Evolutionary conservation across 64 coral and sea anemone genomes (phyloP), one percentile per base, ranked within the genome.

Genomic region (Anthopleura sola): DNA sequence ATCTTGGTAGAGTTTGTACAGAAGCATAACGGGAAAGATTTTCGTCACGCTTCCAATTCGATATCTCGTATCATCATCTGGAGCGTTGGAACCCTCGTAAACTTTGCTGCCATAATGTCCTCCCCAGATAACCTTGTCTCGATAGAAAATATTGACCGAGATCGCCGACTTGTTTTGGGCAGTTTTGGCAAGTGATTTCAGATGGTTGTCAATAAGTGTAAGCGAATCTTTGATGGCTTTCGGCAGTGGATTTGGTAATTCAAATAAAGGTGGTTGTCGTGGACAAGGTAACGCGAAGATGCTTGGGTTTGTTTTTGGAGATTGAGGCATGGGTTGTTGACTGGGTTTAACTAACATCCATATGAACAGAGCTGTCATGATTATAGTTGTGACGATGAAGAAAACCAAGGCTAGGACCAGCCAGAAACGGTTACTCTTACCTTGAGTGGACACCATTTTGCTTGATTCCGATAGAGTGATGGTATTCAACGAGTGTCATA

Each of bases 21-120:
- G 6, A 29, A 88, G 60, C 26, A 88, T 33, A n/a, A 88, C 87
- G 1, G 87, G 24, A 36, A 88, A 88, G 15, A 88, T 83, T 55
- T 88, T 88, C 1, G 87, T 88, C 24, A 88, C 53, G 40, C 87
- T 88, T 81, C 87, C 87, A 12, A 88, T 88, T 17, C 87, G 87
- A 71, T 88, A 88, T 75, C 29, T 81, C 53, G 87, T 88, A 34
- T 82, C 49, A 31, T 66, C 87, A 24, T 88, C 79, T 13, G 87
- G 87, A 17, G 11, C 11, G 20, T 39, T 9, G 24, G 55, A 49
- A 19, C 60, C 78, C 80, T 84, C 66, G 87, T 33, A 69, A 23
- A 75, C 64, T 82, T 83, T 88, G 29, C 57, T 82, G 6, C 87
- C 87, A 47, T 46, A 82, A 75, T 88, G 77, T 9, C 78, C 87